Conservation (phyloP, 2,113 vertebrate species). For the Cyanoderma ruficeps region DNA sequence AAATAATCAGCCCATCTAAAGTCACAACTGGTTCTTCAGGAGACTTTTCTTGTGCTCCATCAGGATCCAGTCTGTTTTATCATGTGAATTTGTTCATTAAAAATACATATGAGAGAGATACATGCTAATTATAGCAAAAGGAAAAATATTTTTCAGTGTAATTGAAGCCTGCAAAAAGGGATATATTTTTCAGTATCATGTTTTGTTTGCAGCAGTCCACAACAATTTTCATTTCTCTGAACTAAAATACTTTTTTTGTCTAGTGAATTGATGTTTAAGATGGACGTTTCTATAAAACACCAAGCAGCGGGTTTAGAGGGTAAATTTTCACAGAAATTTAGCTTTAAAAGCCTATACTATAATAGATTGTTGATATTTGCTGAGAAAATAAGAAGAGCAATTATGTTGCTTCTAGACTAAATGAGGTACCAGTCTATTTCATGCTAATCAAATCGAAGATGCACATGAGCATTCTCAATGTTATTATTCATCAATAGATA, state of each 20-base stretch:
- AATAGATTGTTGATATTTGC: background rate
- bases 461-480: background rate
- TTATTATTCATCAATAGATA: background rate
- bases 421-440: background rate
- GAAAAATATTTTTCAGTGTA: background rate
- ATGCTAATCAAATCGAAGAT: background rate
- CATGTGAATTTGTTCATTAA: background rate
- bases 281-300: background rate
- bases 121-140: background rate
- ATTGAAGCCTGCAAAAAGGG: background rate
- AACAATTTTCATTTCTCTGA: background rate
- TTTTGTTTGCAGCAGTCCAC: background rate
- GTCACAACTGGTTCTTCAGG: background rate
- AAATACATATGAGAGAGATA: background rate
- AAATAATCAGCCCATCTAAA: background rate
- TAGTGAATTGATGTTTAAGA: background rate
- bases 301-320: background rate
- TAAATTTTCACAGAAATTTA: background rate
- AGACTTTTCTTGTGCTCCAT: background rate
- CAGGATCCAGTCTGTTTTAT: background rate
- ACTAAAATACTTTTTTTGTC: background rate
- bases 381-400: background rate
- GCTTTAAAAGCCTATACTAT: background rate
- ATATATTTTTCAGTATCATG: background rate
- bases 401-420: background rate